A percentile compares a stretch with the other conserved stretches of the same genome.
Evolutionary conservation across 1,140 invertebrate species (phyloP).

Genomic region (Rhopalosiphum maidis): DNA sequence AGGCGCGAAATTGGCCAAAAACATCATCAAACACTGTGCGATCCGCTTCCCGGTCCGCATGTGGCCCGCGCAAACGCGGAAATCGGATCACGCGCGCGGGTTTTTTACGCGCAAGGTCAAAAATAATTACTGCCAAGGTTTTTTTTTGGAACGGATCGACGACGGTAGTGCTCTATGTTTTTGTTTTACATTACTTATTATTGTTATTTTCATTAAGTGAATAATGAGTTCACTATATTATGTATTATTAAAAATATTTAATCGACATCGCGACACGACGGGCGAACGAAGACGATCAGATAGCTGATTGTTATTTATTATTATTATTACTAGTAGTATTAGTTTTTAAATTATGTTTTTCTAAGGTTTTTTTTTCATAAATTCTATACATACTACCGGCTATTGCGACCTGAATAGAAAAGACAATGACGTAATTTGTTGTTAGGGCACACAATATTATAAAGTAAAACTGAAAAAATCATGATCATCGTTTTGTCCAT

Average conservation of each 20-base stretch:
- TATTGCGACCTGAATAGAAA: neutral
- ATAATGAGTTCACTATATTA: neutral
- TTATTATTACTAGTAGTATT: neutral
- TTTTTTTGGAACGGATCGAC: constrained; percentile 26
- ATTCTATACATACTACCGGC: neutral
- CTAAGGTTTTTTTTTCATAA: neutral
- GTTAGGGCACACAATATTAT: neutral
- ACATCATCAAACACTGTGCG: neutral
- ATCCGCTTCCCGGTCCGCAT: constrained; percentile 15
- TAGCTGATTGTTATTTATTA: constrained; percentile 3
- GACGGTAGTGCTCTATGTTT: neutral
- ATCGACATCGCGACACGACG: neutral
- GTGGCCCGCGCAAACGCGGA: constrained; percentile 38
- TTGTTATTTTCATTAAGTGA: neutral
- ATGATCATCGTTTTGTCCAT: neutral
- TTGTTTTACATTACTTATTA: constrained; percentile 14
- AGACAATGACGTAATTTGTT: neutral
- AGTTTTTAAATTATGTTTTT: neutral
- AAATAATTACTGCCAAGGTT: constrained; percentile 44
- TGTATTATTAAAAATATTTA: neutral
- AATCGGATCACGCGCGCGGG: neutral
- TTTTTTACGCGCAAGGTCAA: constrained; percentile 31
- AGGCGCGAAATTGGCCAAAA: neutral
- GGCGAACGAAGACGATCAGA: neutral
- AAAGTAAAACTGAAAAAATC: neutral